These are phyloP conservation scores for Drosophila funebris DNA, from an alignment of 1,140 invertebrate species.

Conservation along the genomic window DNA sequence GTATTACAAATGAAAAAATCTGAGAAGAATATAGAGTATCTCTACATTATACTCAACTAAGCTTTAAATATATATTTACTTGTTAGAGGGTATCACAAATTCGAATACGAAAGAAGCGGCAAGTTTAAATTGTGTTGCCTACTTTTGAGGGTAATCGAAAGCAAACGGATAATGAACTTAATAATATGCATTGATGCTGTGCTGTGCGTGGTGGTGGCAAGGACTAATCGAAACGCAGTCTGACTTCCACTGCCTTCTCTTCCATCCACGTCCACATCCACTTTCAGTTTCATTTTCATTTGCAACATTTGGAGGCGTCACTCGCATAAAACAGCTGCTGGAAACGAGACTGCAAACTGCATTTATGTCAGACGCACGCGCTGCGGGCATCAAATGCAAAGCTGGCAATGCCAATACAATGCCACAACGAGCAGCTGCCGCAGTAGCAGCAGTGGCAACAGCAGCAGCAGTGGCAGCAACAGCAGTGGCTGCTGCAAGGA, in stretches of 20 bases:
- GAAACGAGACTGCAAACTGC: constrained; percentile 1
- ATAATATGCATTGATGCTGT: constrained; percentile 24
- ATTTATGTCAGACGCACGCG: constrained; percentile 28
- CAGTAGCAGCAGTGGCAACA: constrained; percentile 5
- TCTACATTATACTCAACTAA: no score
- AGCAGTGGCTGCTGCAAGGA: constrained; percentile 42
- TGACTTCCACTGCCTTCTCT: neutral
- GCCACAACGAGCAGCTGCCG: constrained; percentile 25
- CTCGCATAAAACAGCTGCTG: constrained; percentile 26
- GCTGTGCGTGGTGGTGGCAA: constrained; percentile 21
- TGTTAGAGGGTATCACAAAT: neutral
- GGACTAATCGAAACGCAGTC: constrained; percentile 22
- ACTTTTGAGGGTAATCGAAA: constrained; percentile 43
- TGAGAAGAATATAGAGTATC: no score
- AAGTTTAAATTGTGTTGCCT: constrained; percentile 67
- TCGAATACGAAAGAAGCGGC: neutral
- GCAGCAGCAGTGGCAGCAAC: constrained; percentile 8
- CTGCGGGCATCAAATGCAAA: constrained; percentile 37
- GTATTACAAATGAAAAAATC: no score
- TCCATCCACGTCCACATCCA: neutral
- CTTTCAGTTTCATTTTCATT: constrained; percentile 35
- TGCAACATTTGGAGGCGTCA: constrained; percentile 13
- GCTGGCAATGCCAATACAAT: constrained; percentile 24
- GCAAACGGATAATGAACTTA: constrained; percentile 15
- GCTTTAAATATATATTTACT: neutral